Evolutionary conservation across 2,797 vertebrate genomes (phyloP).

Genomic region (Halcyon smyrnensis): DNA sequence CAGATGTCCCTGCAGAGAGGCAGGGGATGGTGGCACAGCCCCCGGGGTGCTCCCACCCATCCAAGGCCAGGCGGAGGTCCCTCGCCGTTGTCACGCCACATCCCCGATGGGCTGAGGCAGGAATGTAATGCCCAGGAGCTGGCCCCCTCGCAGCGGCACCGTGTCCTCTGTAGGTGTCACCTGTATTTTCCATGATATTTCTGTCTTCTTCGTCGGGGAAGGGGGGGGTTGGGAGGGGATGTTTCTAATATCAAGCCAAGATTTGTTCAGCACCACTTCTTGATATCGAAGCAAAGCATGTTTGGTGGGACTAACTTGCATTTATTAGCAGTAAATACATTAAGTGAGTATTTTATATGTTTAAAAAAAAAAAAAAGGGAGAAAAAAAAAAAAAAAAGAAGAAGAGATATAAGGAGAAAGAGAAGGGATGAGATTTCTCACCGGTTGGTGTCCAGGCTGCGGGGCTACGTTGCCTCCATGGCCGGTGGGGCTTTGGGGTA

Average conservation of each 20-base stretch:
- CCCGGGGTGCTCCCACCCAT: background rate
- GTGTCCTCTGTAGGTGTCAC: conserved; percentile 14
- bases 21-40: background rate
- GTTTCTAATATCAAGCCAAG: conserved; percentile 61
- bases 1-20: background rate
- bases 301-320: conserved; percentile 46
- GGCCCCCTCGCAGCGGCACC: background rate
- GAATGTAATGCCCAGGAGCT: background rate
- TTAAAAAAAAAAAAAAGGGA: background rate
- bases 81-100: accelerated
- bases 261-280: conserved; percentile 62
- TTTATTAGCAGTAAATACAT: conserved; percentile 67
- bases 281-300: conserved; percentile 45
- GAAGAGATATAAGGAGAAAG: background rate
- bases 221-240: background rate
- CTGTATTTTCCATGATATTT: conserved; percentile 43
- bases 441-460: background rate
- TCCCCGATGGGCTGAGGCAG: background rate
- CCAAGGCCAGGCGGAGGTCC: background rate
- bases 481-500: background rate
- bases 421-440: background rate
- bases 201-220: background rate
- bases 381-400: background rate
- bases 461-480: background rate
- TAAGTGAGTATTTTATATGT: conserved; percentile 71